Percentiles rank a stretch among this genome's conserved stretches.
phyloP scores from a whole-genome alignment of 2,888 invertebrate species.

The Chrysolina haemoptera region DNA sequence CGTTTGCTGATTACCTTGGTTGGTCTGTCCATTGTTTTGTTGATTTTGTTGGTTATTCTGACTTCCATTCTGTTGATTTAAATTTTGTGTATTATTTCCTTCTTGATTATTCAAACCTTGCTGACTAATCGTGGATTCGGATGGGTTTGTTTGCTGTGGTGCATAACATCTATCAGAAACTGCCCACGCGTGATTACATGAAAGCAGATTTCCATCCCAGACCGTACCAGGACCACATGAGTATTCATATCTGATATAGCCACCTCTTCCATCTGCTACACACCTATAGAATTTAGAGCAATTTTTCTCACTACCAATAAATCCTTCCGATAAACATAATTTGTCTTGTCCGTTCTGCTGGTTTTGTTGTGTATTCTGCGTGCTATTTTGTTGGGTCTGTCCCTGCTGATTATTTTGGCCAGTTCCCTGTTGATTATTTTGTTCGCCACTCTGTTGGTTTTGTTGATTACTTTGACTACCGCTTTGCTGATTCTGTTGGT shows the following conservation, averaged over 20 bases:
- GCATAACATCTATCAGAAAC: slow-evolving; percentile 62
- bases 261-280: slow-evolving; percentile 75
- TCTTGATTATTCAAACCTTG: slow-evolving; percentile 29
- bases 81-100: slow-evolving; percentile 16
- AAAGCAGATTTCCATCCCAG: slow-evolving; percentile 79
- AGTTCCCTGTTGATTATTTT: slow-evolving; percentile 46
- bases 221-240: slow-evolving; percentile 83
- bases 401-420: slow-evolving; percentile 42
- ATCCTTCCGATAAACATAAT: slow-evolving; percentile 73
- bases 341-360: slow-evolving; percentile 19
- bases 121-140: neutral
- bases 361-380: slow-evolving; percentile 25
- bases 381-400: slow-evolving; percentile 24
- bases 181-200: slow-evolving; percentile 81
- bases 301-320: slow-evolving; percentile 77
- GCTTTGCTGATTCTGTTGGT: slow-evolving; percentile 37
- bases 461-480: slow-evolving; percentile 13
- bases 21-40: slow-evolving; percentile 38
- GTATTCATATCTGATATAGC: slow-evolving; percentile 79
- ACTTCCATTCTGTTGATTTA: slow-evolving; percentile 24
- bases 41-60: slow-evolving; percentile 48
- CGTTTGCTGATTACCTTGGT: slow-evolving; percentile 29
- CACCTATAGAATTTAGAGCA: slow-evolving; percentile 86
- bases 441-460: slow-evolving; percentile 18
- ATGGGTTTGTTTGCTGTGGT: slow-evolving; percentile 17